Conservation (phyloP, 2,113 vertebrate species). For the Colinus virginianus region DNA sequence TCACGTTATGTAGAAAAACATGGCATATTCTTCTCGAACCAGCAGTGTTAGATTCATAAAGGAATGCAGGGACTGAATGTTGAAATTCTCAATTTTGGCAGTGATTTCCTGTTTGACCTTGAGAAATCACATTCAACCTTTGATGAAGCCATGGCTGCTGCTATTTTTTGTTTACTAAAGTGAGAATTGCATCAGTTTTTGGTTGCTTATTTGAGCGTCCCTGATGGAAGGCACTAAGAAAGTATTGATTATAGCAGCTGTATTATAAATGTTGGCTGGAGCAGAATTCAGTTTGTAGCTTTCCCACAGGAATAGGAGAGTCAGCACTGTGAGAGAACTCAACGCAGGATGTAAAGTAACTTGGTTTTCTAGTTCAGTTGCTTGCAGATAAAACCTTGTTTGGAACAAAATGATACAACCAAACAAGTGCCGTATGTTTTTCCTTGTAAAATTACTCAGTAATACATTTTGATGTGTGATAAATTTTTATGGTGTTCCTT, state of each 20-base stretch:
- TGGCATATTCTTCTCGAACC: background rate
- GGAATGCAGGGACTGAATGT: background rate
- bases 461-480: background rate
- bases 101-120: constrained; percentile 1
- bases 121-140: background rate
- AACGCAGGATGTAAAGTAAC: background rate
- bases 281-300: background rate
- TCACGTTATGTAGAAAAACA: background rate
- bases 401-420: background rate
- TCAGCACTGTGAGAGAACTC: background rate
- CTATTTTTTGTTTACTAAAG: background rate
- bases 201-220: background rate
- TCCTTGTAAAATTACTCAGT: background rate
- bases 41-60: background rate
- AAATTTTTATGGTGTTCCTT: background rate
- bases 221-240: background rate
- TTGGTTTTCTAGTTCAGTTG: background rate
- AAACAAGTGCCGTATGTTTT: background rate
- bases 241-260: background rate
- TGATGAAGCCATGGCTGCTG: background rate
- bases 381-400: background rate
- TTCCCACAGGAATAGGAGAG: background rate
- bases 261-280: background rate
- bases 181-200: background rate
- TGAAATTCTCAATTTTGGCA: background rate